phyloP scores from a whole-genome alignment of 2,888 invertebrate genomes.

The Scaptomyza tumidula region DNA sequence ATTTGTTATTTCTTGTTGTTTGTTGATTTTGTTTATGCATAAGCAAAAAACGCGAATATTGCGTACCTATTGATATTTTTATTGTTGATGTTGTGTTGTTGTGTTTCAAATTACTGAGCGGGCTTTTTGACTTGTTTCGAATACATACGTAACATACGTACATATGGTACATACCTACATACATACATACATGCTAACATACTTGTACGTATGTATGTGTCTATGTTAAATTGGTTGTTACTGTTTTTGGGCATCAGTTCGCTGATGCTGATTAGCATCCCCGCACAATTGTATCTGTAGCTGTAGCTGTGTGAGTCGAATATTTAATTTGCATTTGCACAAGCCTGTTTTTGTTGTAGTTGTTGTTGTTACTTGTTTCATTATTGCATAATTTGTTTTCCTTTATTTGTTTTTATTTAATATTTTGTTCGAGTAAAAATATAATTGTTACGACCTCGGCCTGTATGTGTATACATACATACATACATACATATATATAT shows the following conservation, averaged over 20 bases:
- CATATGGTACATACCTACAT: background rate
- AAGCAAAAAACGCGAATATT: conserved; percentile 35
- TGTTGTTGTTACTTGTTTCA: conserved; percentile 3
- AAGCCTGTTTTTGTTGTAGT: conserved; percentile 9
- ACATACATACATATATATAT: too few species aligned
- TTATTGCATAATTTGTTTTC: conserved; percentile 23
- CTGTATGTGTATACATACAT: conserved; percentile 26
- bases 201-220: too few species aligned
- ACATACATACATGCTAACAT: too few species aligned
- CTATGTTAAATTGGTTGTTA: conserved; percentile 2
- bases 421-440: conserved; percentile 15
- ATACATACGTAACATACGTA: background rate
- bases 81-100: background rate
- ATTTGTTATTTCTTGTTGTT: conserved; percentile 28
- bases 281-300: background rate
- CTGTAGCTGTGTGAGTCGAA: too few species aligned
- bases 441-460: conserved; percentile 65
- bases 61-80: conserved; percentile 11
- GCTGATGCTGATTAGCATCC: conserved; percentile 26
- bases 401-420: too few species aligned
- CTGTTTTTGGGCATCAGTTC: conserved; percentile 14
- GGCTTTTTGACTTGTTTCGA: conserved; percentile 16
- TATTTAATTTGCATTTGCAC: background rate
- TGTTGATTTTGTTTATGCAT: conserved; percentile 1
- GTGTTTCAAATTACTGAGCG: conserved; percentile 10